A percentile compares a stretch with the other conserved stretches of the same genome.
phyloP scores from a whole-genome alignment of 2,888 invertebrate species.

The Heteromurus nitidus region DNA sequence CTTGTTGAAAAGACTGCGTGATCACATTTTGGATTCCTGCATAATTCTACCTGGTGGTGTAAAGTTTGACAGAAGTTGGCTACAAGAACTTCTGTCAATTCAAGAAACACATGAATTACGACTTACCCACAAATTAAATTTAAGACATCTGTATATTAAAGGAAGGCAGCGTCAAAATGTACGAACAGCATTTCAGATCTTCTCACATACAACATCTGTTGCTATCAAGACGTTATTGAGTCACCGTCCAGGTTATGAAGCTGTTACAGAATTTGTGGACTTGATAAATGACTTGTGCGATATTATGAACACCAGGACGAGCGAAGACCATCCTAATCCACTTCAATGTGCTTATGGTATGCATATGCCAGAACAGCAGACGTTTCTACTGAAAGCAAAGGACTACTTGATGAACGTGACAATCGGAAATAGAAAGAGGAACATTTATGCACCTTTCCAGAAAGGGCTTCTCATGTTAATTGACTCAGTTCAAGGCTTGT shows the following conservation, averaged over 20 bases:
- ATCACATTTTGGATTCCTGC: neutral
- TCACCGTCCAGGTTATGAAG: neutral
- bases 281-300: neutral
- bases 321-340: neutral
- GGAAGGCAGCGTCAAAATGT: constrained; percentile 31
- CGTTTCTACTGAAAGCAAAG: neutral
- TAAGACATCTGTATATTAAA: neutral
- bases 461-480: constrained; percentile 28
- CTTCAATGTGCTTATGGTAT: neutral
- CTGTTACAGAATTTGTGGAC: neutral
- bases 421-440: neutral
- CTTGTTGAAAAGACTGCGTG: neutral
- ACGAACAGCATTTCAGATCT: constrained; percentile 27
- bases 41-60: neutral
- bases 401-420: neutral
- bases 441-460: constrained; percentile 31
- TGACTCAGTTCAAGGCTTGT: neutral
- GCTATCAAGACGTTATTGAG: neutral
- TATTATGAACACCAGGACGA: neutral
- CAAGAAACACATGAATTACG: neutral
- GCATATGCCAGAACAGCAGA: neutral
- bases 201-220: constrained; percentile 9
- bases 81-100: neutral
- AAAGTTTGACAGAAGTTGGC: neutral
- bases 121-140: neutral